phyloP scores from a whole-genome alignment of 2,797 vertebrate species.

The Phylloscopus collybita region DNA sequence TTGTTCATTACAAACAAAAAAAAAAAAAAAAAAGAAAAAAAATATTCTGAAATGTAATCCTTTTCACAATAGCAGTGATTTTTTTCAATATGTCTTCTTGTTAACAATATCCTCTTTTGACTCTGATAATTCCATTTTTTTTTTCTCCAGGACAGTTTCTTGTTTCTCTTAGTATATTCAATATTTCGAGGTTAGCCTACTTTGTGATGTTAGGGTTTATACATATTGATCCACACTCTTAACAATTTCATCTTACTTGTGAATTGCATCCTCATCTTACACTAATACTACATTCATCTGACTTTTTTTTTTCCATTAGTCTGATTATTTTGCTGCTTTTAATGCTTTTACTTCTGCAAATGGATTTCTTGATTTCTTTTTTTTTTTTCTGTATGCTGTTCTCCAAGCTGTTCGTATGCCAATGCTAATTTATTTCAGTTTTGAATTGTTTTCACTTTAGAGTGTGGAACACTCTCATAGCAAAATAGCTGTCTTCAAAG shows the following conservation, averaged over 20 bases:
- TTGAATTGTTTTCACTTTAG: not conserved
- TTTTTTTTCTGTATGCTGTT: not conserved
- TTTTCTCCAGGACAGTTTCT: not conserved
- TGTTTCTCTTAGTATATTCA: constrained; percentile 1
- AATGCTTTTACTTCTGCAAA: constrained; percentile 37
- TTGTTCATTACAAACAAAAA: not conserved
- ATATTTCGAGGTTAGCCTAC: constrained; percentile 10
- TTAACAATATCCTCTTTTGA: not conserved
- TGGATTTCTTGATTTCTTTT: constrained; percentile 6
- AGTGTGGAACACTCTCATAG: not conserved
- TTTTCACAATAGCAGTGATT: not conserved
- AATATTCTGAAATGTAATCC: not conserved
- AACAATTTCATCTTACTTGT: constrained; percentile 52
- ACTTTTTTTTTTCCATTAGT: constrained; percentile 29
- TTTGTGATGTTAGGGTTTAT: not conserved
- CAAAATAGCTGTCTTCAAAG: not conserved
- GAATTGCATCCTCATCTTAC: constrained; percentile 46
- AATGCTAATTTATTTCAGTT: constrained; percentile 31
- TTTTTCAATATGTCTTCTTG: not conserved
- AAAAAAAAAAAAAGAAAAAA: not conserved
- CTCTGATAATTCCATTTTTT: not conserved
- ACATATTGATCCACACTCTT: constrained; percentile 38
- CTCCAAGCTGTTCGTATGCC: constrained; percentile 11
- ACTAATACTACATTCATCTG: constrained; percentile 28
- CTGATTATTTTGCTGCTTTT: constrained; percentile 45